A percentile compares a stretch with the other conserved stretches of the same genome.
Evolutionary conservation across 2,888 invertebrate genomes (phyloP).

Genomic region (Isoperla grammatica): DNA sequence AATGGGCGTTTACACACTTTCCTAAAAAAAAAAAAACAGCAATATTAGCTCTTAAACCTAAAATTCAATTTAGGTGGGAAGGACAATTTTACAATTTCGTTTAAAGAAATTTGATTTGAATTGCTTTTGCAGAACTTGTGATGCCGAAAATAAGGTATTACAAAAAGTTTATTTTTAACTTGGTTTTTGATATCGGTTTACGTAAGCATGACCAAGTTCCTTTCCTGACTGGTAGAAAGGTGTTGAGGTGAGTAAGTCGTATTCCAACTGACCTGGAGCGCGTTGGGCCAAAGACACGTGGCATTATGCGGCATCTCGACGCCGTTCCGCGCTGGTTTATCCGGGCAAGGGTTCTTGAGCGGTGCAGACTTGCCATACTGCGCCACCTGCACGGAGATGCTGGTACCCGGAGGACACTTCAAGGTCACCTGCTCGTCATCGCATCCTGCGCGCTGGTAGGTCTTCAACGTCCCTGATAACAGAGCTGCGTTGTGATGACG

Average conservation of each 20-base stretch:
- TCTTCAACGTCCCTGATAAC: conserved; percentile 82
- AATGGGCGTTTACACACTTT: no score
- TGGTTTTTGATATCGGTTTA: no score
- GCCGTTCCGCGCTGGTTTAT: neutral
- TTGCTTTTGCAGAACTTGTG: no score
- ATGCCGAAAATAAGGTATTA: no score
- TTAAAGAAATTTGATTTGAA: no score
- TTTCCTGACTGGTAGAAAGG: no score
- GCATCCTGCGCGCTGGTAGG: conserved; percentile 87
- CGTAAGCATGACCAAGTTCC: no score
- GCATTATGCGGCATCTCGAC: conserved; percentile 45
- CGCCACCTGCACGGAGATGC: conserved; percentile 86
- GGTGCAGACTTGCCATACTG: conserved; percentile 72
- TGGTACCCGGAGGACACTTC: conserved; percentile 85
- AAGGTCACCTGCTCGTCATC: conserved; percentile 83
- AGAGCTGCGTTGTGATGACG: conserved; percentile 60
- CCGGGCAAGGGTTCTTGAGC: conserved; percentile 47
- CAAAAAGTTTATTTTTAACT: no score
- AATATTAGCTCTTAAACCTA: no score
- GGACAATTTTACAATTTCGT: no score
- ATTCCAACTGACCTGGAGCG: conserved; percentile 62
- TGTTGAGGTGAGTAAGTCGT: neutral
- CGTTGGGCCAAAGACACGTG: conserved; percentile 68
- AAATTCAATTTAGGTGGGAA: no score
- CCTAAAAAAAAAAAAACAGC: no score